These are phyloP conservation scores for Dendrolimus houi DNA, from an alignment of 2,888 invertebrate species.

Conservation along the genomic window DNA sequence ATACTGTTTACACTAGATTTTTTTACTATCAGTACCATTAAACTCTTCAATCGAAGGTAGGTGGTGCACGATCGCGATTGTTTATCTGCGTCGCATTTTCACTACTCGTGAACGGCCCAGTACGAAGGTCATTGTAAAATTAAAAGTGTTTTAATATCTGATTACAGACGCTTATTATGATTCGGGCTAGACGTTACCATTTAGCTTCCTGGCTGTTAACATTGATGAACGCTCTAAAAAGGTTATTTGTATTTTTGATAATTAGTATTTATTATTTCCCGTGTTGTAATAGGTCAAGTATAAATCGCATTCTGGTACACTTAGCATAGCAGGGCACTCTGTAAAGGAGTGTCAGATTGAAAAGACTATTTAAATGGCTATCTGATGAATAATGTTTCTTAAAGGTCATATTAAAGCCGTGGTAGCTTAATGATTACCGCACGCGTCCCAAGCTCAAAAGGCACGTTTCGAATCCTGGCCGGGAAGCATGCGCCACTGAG, in stretches of 20 bases:
- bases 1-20: no score
- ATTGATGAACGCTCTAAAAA: background rate
- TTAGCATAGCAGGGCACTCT: no score
- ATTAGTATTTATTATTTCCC: constrained; percentile 7
- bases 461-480: no score
- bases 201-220: constrained; percentile 44
- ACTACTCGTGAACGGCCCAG: constrained; percentile 62
- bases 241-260: constrained; percentile 6
- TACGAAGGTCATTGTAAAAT: constrained; percentile 67
- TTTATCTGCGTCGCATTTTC: constrained; percentile 70
- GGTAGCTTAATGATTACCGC: no score
- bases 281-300: constrained; percentile 12
- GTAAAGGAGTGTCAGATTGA: no score
- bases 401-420: no score
- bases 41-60: constrained; percentile 42
- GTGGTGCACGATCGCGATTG: constrained; percentile 58
- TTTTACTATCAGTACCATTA: no score
- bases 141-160: constrained; percentile 72
- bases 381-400: no score
- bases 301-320: constrained; percentile 3
- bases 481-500: no score
- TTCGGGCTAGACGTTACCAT: constrained; percentile 37
- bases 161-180: constrained; percentile 61
- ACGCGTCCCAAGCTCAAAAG: no score
- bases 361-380: no score